Evolutionary conservation across 2,888 invertebrate genomes (phyloP).

Genomic region (Caenorhabditis imperialis): DNA sequence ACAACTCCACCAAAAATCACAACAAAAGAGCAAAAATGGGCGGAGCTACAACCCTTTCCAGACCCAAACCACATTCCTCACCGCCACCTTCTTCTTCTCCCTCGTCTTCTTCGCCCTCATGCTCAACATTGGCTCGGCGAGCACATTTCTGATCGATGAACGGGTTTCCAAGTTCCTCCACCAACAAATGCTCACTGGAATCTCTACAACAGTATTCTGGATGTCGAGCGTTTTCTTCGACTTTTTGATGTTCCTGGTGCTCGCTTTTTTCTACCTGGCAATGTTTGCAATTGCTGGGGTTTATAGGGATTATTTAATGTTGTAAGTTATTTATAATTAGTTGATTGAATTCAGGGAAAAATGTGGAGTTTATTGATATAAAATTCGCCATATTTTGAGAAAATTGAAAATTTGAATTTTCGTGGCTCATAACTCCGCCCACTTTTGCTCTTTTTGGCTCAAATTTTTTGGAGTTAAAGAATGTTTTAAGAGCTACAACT

Average conservation of each 20-base stretch:
- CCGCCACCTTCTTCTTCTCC: neutral
- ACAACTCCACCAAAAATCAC: conserved; percentile 13
- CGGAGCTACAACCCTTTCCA: conserved; percentile 2
- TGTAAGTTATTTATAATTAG: neutral
- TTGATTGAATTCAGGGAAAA: too few relatives aligned
- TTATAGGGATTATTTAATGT: neutral
- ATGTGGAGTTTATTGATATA: too few relatives aligned
- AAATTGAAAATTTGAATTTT: too few relatives aligned
- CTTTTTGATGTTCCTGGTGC: conserved; percentile 15
- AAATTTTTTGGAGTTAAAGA: too few relatives aligned
- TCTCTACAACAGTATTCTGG: conserved; percentile 68
- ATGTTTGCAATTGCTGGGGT: neutral
- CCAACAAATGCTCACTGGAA: conserved; percentile 69
- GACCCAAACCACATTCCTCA: too few relatives aligned
- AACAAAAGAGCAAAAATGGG: conserved; percentile 1
- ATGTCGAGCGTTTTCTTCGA: conserved; percentile 25
- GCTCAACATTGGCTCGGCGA: conserved; percentile 59
- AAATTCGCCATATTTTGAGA: too few relatives aligned
- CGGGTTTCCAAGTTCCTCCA: conserved; percentile 62
- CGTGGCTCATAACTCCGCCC: too few relatives aligned
- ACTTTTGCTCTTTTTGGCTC: too few relatives aligned
- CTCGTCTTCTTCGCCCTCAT: neutral
- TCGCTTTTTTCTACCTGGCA: neutral
- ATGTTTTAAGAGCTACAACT: too few relatives aligned
- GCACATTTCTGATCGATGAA: conserved; percentile 66